Evolutionary conservation across 2,113 vertebrate genomes (phyloP), one percentile per base, ranked within the genome.

Genomic region (Leptobrachium leishanense): DNA sequence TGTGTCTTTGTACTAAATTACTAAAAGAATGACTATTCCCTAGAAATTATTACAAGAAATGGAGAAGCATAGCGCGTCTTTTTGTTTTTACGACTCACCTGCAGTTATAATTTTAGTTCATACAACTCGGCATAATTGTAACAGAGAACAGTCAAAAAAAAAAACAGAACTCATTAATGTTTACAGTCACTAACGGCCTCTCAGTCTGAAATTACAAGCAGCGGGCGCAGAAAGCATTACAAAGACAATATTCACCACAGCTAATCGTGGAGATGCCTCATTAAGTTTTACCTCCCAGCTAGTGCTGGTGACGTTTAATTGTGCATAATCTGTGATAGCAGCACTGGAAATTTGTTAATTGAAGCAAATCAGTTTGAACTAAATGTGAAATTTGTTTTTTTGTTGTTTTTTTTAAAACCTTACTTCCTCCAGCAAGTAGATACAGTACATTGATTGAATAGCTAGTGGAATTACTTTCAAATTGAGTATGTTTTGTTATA

Each of bases 121-220:
- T 7, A 39, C 63, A 73, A 41, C 59, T 15, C 50, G 20, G 40
- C 1, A 55, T 79, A 79, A 73, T 79, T 5, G 40, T 79, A 82
- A 84, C 72, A 85, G 67, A 44, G 64, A 39, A 31, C 63, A 72
- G 31, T 74, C 71, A 80, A 46, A 44, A 79, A 31, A 31, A 31
- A 31, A 31, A 0, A 67, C 41, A 57, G 77, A 84, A 86, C 82
- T 82, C 78, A 40, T 89, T 89, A 86, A 88, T 88, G 83, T 90
- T 91, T 91, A 89, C 42, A 15, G 43, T 78, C 82, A 77, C 86
- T 89, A 84, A 85, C 87, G 83, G 87, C 0, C 15, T 72, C 85
- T 86, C 79, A 84, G 82, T 80, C 75, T 74, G 85, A 87, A 90
- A 89, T 76, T 63, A 82, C 85, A 68, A 80, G 77, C 77, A 68